Conservation (phyloP, 2,113 vertebrate genomes). For the Tachysurus vachellii region DNA sequence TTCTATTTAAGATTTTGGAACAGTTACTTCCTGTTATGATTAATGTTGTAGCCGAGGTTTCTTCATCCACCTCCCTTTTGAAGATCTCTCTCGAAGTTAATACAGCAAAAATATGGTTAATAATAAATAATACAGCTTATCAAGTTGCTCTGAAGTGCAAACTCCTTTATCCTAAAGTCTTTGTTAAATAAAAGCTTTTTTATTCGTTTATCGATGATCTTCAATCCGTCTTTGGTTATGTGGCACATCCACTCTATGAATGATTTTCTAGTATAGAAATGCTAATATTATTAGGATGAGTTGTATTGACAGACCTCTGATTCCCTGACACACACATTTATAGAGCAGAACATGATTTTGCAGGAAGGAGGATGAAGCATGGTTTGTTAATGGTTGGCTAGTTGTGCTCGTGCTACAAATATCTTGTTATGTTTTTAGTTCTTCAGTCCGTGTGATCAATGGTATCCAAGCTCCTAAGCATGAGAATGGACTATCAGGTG, state of each 20-base stretch:
- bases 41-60: neutral
- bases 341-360: neutral
- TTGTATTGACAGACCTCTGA: neutral
- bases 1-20: neutral
- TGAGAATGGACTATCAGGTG: conserved; percentile 86
- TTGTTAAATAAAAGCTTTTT: neutral
- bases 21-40: neutral
- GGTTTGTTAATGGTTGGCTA: neutral
- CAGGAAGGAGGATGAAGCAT: neutral
- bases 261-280: neutral
- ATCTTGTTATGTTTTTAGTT: conserved; percentile 62
- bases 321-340: neutral
- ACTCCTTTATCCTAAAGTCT: neutral
- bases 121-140: no score
- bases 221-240: neutral
- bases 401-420: neutral
- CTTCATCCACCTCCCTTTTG: neutral
- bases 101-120: neutral
- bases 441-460: conserved; percentile 75
- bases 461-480: conserved; percentile 82
- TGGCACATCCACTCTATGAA: neutral
- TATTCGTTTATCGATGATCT: neutral
- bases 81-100: neutral
- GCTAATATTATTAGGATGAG: neutral
- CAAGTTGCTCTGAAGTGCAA: neutral